Base-by-base conservation (phyloP, 2,888 invertebrate species). In the Linnaemya tessellans region DNA sequence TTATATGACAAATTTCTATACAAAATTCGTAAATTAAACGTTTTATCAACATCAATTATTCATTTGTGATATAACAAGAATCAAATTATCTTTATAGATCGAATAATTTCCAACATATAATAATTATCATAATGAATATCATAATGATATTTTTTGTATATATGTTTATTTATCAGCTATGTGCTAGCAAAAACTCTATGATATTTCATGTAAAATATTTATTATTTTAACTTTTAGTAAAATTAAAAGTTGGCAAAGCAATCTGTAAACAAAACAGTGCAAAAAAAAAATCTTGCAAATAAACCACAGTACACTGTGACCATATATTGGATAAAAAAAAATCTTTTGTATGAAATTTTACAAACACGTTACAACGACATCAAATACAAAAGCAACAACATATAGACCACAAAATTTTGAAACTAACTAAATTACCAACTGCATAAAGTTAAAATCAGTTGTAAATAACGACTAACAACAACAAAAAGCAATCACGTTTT, bases 391-490 rank as follows among this genome's bases (percentile, higher is more conserved):
- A n/a, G 25, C 30, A 60, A 71, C 73, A 68, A 58, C 25, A 67
- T 3, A 30, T 46, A 49, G 54, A 71, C 75, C 71, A 77, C 84
- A 80, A 79, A 56, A 77, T 73, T 70, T 70, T 43, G n/a, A 25
- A 80, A 65, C 84, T 71, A 77, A 71, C 70, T 84, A 60, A 75
- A 80, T 80, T 65, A 75, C 84, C 65, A 51, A 80, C 73, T 51
- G 60, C 10, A 20, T 43, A 18, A 18, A 49, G 49, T 8, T 49
- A 20, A 58, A 77, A 49, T 49, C 51, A 82, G 58, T 67, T 82
- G 65, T 35, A 75, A 58, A 82, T 62, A 51, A 20, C 51, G 18
- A 51, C 49, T 18, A 20, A 1, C 35, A 30, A 15, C 0, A 18
- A 74, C 13, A 8, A 38, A 75, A 56, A 25, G 10, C 65, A 41